phyloP scores from a whole-genome alignment of 2,113 vertebrate genomes.

The Corythoichthys haematopterus region DNA sequence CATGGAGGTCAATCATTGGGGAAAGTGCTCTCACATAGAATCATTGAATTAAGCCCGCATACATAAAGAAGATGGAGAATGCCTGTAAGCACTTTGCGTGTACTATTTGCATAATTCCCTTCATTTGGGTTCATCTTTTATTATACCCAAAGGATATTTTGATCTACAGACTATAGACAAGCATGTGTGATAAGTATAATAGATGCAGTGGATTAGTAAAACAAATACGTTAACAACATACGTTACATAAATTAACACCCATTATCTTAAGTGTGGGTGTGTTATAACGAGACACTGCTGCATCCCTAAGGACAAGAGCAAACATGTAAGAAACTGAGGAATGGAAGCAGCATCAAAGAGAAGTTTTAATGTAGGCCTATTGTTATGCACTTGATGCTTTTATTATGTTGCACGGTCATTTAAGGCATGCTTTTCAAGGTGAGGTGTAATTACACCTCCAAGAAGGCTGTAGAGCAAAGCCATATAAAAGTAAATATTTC shows the following conservation, averaged over 20 bases:
- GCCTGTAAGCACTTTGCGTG: constrained; percentile 48
- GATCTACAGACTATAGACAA: constrained; percentile 44
- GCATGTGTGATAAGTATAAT: constrained; percentile 28
- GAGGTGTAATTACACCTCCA: constrained; percentile 26
- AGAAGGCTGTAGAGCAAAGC: constrained; percentile 9
- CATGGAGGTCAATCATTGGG: constrained; percentile 45
- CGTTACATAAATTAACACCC: constrained; percentile 37
- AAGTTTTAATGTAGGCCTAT: not conserved
- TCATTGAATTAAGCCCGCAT: constrained; percentile 47
- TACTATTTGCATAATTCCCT: constrained; percentile 61
- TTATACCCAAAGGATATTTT: constrained; percentile 51
- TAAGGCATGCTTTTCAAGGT: constrained; percentile 15
- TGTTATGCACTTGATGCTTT: constrained; percentile 9
- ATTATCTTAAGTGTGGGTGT: constrained; percentile 24
- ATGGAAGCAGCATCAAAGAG: not conserved
- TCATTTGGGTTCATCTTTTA: constrained; percentile 51
- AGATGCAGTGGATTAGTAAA: constrained; percentile 33
- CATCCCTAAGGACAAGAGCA: not conserved
- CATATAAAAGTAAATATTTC: constrained; percentile 35
- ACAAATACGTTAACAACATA: constrained; percentile 50
- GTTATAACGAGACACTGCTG: constrained; percentile 17
- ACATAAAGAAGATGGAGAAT: constrained; percentile 62
- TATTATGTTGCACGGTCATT: constrained; percentile 11
- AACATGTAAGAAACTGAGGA: not conserved
- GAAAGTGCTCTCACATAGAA: constrained; percentile 52